Base-by-base conservation (phyloP, 64 coral and sea anemone species). In the Actinia equina region DNA sequence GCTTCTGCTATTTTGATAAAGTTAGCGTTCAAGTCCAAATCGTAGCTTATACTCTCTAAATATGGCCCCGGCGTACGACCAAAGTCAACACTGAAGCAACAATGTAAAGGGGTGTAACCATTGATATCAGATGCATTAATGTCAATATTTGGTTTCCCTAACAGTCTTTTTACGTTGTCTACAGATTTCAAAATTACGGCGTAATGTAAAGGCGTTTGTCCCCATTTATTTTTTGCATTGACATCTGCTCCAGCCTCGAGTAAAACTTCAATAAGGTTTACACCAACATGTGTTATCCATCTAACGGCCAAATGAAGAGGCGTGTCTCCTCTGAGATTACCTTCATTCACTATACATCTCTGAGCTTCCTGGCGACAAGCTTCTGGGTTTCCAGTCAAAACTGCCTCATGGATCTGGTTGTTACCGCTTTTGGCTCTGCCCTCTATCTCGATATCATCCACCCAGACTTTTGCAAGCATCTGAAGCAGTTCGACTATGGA, bases 121-220 rank as follows among this genome's bases (percentile, higher is more conserved):
- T 58, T 58, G 12, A 58, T 17, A 58, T 58, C 56, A 15, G 17
- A 11, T 15, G 17, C 17, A 58, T 58, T 58, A 17, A 58, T 17
- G 56, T 58, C 56, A 58, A 58, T 17, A 58, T 4, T 58, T 15
- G 56, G 56, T 17, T 15, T 8, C 17, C 12, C 56, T 58, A 58
- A 2, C 56, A 58, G 56, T 17, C 17, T 58, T 58, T 58, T 17
- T 58, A 86, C 58, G 27, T 63, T 86, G 62, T 86, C 25, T 14
- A 86, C 62, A 86, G 58, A 49, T 65, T 86, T 59, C 17, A 59
- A 25, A 6, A 67, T 86, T 45, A 43, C 84, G 45, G 84, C 84
- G 67, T 86, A 86, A 62, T 70, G 84, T 65, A 86, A 8, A 70
- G 84, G 84, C 2, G 84, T 86, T 67, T 86, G 84, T 10, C 84